Base-by-base conservation (phyloP, 2,888 invertebrate genomes). In the Trichopria drosophilae region DNA sequence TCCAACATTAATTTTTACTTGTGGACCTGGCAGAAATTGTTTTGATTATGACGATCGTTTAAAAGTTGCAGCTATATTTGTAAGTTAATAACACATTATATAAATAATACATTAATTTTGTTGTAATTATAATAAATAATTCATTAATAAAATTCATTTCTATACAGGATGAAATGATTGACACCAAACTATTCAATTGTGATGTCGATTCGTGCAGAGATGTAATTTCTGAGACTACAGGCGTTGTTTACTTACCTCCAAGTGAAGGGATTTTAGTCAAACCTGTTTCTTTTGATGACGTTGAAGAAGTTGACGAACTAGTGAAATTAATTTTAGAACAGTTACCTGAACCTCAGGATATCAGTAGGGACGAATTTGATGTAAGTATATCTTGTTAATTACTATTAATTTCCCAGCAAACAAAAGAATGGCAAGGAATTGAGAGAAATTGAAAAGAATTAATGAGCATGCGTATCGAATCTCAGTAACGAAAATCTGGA, bases 61-160 rank as follows among this genome's bases (percentile, higher is more conserved):
- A 3, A 88, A 89, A 74, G 77, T 91, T 24, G 84, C 88, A 37
- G 85, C 85, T 41, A 85, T 84, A 74, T 79, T 93, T 79, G 90
- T 89, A 76, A 79, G 81, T 76, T 45, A 41, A 75, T 75, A n/a
- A n/a, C 61, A 39, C 20, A 19, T 37, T 19, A 22, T 22, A 10
- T 37, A 39, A 24, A 19, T 16, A 22, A 40, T 18, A 15, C 7
- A 29, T 10, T 35, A 37, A n/a, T 23, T 18, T 24, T 15, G 10
- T 16, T 31, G 7, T 34, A 26, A 3, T 28, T 18, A 15, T 6
- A 31, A 44, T 50, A 24, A 37, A 24, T 9, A 39, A 43, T 22
- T 29, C 6, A 16, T 51, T 31, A 24, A 16, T 29, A 13, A 23
- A 16, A 24, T 41, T 4, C 31, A 34, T 29, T 46, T 26, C 16